Percentiles rank a stretch among this genome's conserved stretches.
Conservation (phyloP, 2,113 vertebrate species). For the Rousettus leschenaultii region DNA sequence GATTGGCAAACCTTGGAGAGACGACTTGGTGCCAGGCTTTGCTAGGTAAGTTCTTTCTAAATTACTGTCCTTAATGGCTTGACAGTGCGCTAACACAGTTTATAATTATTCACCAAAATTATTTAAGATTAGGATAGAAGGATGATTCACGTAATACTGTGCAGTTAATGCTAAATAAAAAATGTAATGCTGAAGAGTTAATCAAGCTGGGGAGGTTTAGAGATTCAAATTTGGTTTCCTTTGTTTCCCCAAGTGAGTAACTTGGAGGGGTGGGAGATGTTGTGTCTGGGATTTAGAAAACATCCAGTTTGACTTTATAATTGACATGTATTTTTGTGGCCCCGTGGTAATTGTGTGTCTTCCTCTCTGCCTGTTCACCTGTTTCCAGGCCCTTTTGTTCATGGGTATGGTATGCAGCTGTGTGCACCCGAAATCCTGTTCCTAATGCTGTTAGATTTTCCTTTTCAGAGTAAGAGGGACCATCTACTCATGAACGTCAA, state of each 20-base stretch:
- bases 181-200: background rate
- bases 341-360: background rate
- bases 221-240: background rate
- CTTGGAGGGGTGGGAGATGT: background rate
- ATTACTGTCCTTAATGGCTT: background rate
- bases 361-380: background rate
- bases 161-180: background rate
- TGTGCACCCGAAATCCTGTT: conserved; percentile 5
- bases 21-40: background rate
- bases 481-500: conserved; percentile 99
- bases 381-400: conserved; percentile 22
- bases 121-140: background rate
- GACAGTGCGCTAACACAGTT: background rate
- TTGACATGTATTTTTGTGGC: background rate
- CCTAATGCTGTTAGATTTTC: conserved; percentile 77
- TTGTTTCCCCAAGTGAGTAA: background rate
- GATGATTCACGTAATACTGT: background rate
- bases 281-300: background rate
- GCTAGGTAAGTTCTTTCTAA: background rate
- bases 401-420: conserved; percentile 48
- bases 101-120: background rate
- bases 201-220: background rate
- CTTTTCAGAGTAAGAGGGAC: conserved; percentile 98
- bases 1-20: background rate
- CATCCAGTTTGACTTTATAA: background rate